These are phyloP conservation scores for Hyposmocoma kahamanoa DNA, from an alignment of 1,140 invertebrate genomes.

Conservation along the genomic window DNA sequence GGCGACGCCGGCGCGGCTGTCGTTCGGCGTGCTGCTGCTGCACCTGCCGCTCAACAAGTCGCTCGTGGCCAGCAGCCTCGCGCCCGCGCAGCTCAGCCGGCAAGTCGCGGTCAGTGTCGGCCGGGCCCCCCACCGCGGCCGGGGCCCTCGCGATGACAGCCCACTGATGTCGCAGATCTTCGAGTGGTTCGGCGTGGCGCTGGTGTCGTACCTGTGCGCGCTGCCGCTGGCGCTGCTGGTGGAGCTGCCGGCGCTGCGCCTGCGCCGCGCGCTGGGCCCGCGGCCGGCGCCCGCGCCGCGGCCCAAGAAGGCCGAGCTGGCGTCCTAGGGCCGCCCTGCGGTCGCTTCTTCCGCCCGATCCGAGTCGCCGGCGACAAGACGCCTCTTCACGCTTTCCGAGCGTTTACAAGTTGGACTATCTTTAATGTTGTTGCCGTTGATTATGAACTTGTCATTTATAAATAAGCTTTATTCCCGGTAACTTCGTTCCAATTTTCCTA, in stretches of 20 bases:
- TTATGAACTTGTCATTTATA: too few relatives aligned
- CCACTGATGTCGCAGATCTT: constrained; percentile 27
- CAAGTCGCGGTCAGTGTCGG: constrained; percentile 23
- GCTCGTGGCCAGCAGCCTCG: constrained; percentile 32
- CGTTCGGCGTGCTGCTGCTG: constrained; percentile 52
- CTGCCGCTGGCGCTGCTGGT: constrained; percentile 53
- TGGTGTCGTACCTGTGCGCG: constrained; percentile 46
- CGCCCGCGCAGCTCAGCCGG: constrained; percentile 36
- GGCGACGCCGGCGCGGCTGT: constrained; percentile 41
- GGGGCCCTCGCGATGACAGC: background rate
- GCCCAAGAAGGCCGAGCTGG: constrained; percentile 18
- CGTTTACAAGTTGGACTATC: too few relatives aligned
- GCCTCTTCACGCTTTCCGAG: background rate
- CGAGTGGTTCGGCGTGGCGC: constrained; percentile 48
- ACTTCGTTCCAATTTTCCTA: too few relatives aligned
- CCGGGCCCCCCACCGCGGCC: background rate
- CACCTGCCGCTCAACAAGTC: constrained; percentile 56
- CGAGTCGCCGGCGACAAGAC: too few relatives aligned
- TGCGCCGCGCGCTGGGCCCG: constrained; percentile 32
- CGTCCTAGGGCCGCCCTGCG: constrained; percentile 1
- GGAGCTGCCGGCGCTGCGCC: constrained; percentile 45
- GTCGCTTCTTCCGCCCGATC: too few relatives aligned
- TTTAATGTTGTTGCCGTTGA: too few relatives aligned
- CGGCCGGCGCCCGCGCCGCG: constrained; percentile 9
- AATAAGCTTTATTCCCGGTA: too few relatives aligned